phyloP scores from a whole-genome alignment of 2,113 vertebrate species.

The Dissostichus mawsoni region DNA sequence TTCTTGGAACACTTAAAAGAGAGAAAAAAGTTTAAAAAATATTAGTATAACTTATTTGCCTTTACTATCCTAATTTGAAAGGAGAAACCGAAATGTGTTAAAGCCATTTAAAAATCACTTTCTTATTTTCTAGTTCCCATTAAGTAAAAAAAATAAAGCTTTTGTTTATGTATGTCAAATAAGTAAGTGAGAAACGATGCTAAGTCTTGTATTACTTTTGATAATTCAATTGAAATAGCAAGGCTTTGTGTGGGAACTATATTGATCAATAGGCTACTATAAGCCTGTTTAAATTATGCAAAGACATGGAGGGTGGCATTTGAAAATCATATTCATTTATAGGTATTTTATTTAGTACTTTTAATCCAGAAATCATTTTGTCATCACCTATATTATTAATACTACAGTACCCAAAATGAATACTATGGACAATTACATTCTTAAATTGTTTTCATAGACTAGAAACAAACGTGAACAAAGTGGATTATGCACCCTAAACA shows the following conservation, averaged over 20 bases:
- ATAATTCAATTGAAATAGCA: conserved; percentile 26
- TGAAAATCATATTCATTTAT: conserved; percentile 22
- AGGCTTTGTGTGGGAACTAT: conserved; percentile 43
- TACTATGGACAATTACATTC: neutral
- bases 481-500: neutral
- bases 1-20: conserved; percentile 56
- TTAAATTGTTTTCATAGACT: neutral
- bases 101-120: conserved; percentile 64
- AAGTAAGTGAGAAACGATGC: conserved; percentile 26
- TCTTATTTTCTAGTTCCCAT: conserved; percentile 51
- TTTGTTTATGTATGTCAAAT: conserved; percentile 46
- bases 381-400: conserved; percentile 8
- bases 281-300: conserved; percentile 59
- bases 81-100: conserved; percentile 45
- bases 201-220: conserved; percentile 39
- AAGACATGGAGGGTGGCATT: conserved; percentile 39
- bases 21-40: conserved; percentile 16
- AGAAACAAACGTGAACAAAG: neutral
- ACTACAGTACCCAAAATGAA: conserved; percentile 27
- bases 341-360: conserved; percentile 20
- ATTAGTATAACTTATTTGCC: conserved; percentile 71
- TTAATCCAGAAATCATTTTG: conserved; percentile 13
- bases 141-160: conserved; percentile 1
- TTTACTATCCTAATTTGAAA: conserved; percentile 65
- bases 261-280: conserved; percentile 2